phyloP scores from a whole-genome alignment of 1,140 invertebrate species.

The Gonioctena quinquepunctata region DNA sequence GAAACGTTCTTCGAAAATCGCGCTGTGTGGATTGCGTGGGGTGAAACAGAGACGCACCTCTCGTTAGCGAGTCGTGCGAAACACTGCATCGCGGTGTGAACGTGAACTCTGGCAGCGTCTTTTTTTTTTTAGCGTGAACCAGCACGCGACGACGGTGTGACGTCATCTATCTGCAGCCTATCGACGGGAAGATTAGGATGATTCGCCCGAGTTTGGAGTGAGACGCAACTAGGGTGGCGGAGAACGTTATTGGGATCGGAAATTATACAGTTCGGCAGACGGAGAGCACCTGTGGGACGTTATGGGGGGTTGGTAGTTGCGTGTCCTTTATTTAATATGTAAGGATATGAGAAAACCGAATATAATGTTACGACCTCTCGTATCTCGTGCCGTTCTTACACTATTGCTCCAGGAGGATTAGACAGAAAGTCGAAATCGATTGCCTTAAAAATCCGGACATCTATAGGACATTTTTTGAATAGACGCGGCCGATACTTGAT shows the following conservation, averaged over 20 bases:
- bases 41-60: background rate
- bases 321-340: too few relatives aligned
- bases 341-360: too few relatives aligned
- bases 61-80: background rate
- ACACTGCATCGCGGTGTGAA: conserved; percentile 13
- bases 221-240: background rate
- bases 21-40: background rate
- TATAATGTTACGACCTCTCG: too few relatives aligned
- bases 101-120: background rate
- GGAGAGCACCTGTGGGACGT: background rate
- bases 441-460: too few relatives aligned
- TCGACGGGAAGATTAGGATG: conserved; percentile 3
- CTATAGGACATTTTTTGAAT: too few relatives aligned
- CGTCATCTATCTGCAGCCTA: conserved; percentile 9
- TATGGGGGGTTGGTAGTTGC: too few relatives aligned
- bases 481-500: too few relatives aligned
- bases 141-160: conserved; percentile 15
- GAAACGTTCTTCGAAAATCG: background rate
- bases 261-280: background rate
- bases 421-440: too few relatives aligned
- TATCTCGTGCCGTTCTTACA: too few relatives aligned
- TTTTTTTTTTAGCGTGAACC: conserved; percentile 7
- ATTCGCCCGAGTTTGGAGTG: background rate
- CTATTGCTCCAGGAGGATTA: too few relatives aligned
- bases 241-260: background rate